Percentiles rank a stretch among this genome's conserved stretches.
phyloP scores from a whole-genome alignment of 2,797 vertebrate species.

The Danio aesculapii region DNA sequence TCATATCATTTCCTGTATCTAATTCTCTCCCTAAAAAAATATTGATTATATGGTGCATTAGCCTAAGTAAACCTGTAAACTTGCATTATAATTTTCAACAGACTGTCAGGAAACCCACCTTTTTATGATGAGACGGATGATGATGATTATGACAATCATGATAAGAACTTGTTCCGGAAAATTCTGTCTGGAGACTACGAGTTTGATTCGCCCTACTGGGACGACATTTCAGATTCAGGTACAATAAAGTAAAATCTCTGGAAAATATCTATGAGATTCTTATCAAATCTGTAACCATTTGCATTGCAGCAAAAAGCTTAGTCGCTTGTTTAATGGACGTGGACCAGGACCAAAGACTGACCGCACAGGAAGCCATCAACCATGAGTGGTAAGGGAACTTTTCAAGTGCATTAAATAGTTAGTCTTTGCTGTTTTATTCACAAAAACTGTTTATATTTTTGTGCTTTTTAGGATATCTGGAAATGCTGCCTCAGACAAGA shows the following conservation, averaged over 20 bases:
- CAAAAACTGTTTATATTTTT: neutral
- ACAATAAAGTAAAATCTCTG: slow-evolving; percentile 41
- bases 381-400: slow-evolving; percentile 89
- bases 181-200: slow-evolving; percentile 96
- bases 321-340: slow-evolving; percentile 97
- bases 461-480: slow-evolving; percentile 91
- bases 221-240: slow-evolving; percentile 98
- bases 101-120: slow-evolving; percentile 96
- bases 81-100: slow-evolving; percentile 59
- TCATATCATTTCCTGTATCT: neutral
- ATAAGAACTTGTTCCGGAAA: slow-evolving; percentile 97
- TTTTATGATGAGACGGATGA: slow-evolving; percentile 97
- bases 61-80: neutral
- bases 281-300: slow-evolving; percentile 19
- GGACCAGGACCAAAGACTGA: slow-evolving; percentile 96
- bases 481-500: slow-evolving; percentile 97
- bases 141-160: slow-evolving; percentile 92
- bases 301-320: slow-evolving; percentile 79
- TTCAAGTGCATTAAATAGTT: neutral
- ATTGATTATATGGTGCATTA: neutral
- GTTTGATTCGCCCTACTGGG: slow-evolving; percentile 98
- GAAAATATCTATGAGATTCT: neutral
- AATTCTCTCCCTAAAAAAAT: neutral
- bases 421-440: neutral
- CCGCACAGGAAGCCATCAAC: slow-evolving; percentile 95